Percentiles rank a stretch among this genome's conserved stretches.
phyloP scores from a whole-genome alignment of 2,797 vertebrate species.

The Cossypha dichroa region DNA sequence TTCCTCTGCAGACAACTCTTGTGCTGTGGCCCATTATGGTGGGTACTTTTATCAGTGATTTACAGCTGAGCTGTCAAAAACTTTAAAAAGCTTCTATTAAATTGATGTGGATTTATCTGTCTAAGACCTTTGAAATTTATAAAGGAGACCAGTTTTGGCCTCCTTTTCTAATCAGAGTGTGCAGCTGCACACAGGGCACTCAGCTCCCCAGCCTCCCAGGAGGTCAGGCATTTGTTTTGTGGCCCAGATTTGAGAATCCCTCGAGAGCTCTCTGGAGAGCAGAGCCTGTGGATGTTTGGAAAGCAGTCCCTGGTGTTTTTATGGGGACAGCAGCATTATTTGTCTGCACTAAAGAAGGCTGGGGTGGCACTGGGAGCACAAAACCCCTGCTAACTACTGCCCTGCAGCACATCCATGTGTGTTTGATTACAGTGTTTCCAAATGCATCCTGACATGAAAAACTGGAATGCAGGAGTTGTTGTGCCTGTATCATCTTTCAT shows the following conservation, averaged over 20 bases:
- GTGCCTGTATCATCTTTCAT: not conserved
- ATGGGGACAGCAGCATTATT: not conserved
- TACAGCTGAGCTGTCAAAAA: slow-evolving; percentile 34
- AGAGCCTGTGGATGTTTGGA: not conserved
- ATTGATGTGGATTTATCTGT: not conserved
- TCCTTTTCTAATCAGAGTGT: not conserved
- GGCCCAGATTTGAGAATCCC: not conserved
- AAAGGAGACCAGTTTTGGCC: not conserved
- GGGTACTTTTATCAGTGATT: slow-evolving; percentile 24
- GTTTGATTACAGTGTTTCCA: not conserved
- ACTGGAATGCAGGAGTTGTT: not conserved
- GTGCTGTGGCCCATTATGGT: not conserved
- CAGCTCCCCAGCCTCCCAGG: not conserved
- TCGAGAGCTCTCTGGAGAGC: not conserved
- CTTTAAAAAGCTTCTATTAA: slow-evolving; percentile 17
- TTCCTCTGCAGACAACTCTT: slow-evolving; percentile 5
- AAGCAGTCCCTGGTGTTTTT: not conserved
- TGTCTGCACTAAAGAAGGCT: not conserved
- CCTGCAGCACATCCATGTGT: not conserved
- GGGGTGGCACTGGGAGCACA: not conserved
- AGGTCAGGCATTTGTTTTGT: not conserved
- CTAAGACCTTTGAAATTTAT: not conserved
- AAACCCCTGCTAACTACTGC: not conserved
- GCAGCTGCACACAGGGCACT: not conserved
- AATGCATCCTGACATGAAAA: not conserved